Percentiles rank a stretch among this genome's conserved stretches.
phyloP scores from a whole-genome alignment of 2,113 vertebrate species.

The Fukomys damarensis region DNA sequence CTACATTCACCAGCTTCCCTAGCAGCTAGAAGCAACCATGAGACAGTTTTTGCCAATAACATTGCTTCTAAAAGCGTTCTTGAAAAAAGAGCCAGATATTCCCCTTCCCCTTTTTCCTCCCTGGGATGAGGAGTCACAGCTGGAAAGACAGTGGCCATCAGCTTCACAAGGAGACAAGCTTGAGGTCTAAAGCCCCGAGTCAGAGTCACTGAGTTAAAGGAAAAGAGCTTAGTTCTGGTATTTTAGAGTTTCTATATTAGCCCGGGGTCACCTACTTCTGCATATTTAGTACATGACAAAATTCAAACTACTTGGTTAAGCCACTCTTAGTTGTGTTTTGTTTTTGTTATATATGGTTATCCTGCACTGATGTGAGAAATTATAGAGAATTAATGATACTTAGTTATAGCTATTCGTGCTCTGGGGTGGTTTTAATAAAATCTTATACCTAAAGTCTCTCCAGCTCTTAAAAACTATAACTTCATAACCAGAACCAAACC shows the following conservation, averaged over 20 bases:
- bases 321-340: neutral
- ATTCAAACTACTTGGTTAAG: neutral
- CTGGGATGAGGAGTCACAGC: neutral
- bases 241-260: neutral
- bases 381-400: neutral
- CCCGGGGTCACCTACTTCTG: neutral
- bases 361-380: neutral
- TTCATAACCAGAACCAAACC: conserved; percentile 8
- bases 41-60: neutral
- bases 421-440: neutral
- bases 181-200: neutral
- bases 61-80: neutral
- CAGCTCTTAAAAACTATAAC: conserved; percentile 4
- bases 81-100: neutral
- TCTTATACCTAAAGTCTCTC: neutral
- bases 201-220: neutral
- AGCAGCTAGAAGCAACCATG: neutral
- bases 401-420: neutral
- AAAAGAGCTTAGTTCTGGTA: neutral
- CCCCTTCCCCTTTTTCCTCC: neutral
- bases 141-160: neutral
- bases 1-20: neutral
- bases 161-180: neutral
- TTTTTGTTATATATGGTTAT: neutral
- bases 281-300: neutral